Evolutionary conservation across 2,888 invertebrate genomes (phyloP), one percentile per base, ranked within the genome.

Genomic region (Byasa hedistus): DNA sequence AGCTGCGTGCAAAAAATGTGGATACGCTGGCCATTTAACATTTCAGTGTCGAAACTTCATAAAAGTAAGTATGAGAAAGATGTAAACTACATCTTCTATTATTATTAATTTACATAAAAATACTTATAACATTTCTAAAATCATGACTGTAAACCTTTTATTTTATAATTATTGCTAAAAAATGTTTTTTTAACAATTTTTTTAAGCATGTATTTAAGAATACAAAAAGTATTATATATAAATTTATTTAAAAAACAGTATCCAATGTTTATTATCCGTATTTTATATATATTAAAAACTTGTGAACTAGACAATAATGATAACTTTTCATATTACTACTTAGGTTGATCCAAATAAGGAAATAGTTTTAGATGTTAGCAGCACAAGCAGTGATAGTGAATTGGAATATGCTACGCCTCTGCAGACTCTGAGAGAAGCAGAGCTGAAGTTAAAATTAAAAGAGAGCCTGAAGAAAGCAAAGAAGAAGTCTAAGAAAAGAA

Each of bases 41-140:
- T 98, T 96, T 85, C 98, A 99, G 83, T 99, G 98, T 80, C 93
- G 98, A 75, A 99, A 99, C 86, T 98, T 98, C 84, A 95, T 98
- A 66, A 97, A 98, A 93, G 94, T 93, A 88, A 86, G 84, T 82
- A 65, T 64, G 21, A 23, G n/a, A 24, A 57, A 61, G 32, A 19
- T 12, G 21, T 24, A 12, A 55, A 23, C 15, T 19, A 55, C 7
- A 4, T 17, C 4, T 55, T 27, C 23, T 10, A 0, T 15, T 22
- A 17, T 54, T 54, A 32, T 10, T 61, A 3, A 15, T 39, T 39
- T 39, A 39, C 1, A 39, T 15, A 12, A 39, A 39, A 39, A 15
- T 39, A 15, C 12, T 10, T 39, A 39, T 15, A 39, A 39, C 12
- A 39, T 39, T 39, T 39, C 12, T 39, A 39, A 39, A 39, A 15